Evolutionary conservation across 2,113 vertebrate species (phyloP).

Genomic region (Anguilla japonica): DNA sequence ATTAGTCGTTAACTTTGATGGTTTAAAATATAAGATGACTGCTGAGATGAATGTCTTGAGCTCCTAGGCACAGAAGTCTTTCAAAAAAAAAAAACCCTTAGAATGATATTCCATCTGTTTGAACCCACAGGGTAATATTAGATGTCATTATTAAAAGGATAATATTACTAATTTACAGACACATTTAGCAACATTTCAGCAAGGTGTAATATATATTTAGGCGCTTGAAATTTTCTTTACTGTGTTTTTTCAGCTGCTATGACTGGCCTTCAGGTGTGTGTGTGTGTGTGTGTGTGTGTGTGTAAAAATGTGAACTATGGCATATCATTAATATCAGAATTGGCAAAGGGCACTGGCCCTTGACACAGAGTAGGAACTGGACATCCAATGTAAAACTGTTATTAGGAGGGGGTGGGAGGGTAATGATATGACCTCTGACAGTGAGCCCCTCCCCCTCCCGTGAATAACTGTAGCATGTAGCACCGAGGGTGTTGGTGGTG

Average conservation of each 20-base stretch:
- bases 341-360: no score
- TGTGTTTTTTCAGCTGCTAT: background rate
- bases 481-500: no score
- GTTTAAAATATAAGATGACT: background rate
- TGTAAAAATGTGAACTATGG: background rate
- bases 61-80: background rate
- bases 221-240: background rate
- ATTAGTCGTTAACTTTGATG: slow-evolving; percentile 9
- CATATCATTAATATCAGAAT: no score
- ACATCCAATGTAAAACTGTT: no score
- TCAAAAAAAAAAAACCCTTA: background rate
- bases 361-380: no score
- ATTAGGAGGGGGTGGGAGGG: no score
- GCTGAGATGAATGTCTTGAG: background rate
- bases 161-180: slow-evolving; percentile 1
- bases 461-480: no score
- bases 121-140: background rate
- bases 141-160: slow-evolving; percentile 1
- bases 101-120: background rate
- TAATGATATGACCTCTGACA: no score
- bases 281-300: slow-evolving; percentile 3
- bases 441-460: no score
- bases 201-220: background rate
- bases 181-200: background rate
- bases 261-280: background rate